Conservation (phyloP, 2,113 vertebrate species). For the Amphilophus citrinellus region DNA sequence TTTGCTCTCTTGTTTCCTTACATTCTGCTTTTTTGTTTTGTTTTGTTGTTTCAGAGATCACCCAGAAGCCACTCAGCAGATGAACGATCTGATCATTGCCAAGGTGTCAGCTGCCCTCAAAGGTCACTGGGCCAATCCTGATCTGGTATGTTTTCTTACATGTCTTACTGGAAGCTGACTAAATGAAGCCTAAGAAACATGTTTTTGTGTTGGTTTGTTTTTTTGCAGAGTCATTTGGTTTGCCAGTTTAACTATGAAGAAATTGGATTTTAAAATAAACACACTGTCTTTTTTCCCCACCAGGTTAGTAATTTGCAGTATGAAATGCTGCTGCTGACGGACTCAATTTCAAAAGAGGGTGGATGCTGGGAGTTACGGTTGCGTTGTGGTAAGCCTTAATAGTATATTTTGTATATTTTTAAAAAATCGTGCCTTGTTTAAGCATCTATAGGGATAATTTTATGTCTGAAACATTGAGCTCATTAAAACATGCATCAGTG, state of each 20-base stretch:
- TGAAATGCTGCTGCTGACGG: constrained; percentile 96
- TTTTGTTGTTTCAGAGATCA: constrained; percentile 86
- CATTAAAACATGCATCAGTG: background rate
- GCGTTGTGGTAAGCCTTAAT: constrained; percentile 90
- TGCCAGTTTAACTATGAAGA: background rate
- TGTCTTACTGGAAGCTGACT: background rate
- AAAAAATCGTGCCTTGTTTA: background rate
- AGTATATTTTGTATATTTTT: background rate
- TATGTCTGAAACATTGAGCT: background rate
- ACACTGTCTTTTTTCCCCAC: background rate
- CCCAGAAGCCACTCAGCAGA: constrained; percentile 96
- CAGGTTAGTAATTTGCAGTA: constrained; percentile 98
- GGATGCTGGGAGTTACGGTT: constrained; percentile 97
- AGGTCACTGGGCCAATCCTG: constrained; percentile 98
- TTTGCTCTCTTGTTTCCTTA: background rate
- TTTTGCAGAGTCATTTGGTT: background rate
- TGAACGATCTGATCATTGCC: constrained; percentile 97
- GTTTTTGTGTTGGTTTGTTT: background rate
- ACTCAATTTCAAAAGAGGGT: constrained; percentile 98
- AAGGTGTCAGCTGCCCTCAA: constrained; percentile 97
- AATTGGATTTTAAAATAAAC: background rate
- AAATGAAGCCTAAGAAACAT: background rate
- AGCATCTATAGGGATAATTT: background rate
- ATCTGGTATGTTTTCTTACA: constrained; percentile 85
- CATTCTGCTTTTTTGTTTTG: background rate